Conservation (phyloP, 1,140 invertebrate genomes). For the Atta cephalotes region DNA sequence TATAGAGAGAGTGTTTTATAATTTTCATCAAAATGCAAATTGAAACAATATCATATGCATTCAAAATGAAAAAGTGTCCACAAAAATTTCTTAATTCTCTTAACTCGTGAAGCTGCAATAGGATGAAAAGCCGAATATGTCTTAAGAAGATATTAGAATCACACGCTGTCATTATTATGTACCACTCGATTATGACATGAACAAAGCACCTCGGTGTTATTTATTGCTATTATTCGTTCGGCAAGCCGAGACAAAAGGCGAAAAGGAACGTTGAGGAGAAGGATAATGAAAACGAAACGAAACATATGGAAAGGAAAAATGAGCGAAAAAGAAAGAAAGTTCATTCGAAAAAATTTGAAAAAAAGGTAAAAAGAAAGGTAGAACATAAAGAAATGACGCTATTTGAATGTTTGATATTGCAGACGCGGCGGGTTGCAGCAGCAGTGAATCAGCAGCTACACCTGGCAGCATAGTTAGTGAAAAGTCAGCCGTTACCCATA, state of each 20-base stretch:
- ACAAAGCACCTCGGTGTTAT: conserved; percentile 3
- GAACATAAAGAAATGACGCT: conserved; percentile 74
- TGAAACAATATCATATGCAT: neutral
- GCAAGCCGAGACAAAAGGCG: neutral
- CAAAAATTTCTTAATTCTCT: neutral
- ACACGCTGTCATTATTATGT: neutral
- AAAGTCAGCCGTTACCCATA: conserved; percentile 73
- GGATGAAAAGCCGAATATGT: neutral
- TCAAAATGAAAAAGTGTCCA: conserved; percentile 29
- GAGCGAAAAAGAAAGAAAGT: conserved; percentile 23
- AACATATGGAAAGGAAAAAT: conserved; percentile 25
- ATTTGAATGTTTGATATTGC: conserved; percentile 84
- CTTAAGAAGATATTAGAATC: conserved; percentile 13
- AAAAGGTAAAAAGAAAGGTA: conserved; percentile 56
- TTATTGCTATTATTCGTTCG: conserved; percentile 14
- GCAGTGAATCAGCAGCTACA: conserved; percentile 76
- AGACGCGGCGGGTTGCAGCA: conserved; percentile 79
- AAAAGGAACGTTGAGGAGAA: neutral
- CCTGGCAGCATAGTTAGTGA: conserved; percentile 66
- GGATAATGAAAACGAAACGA: neutral
- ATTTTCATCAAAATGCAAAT: neutral
- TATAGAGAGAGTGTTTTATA: neutral
- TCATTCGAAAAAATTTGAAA: conserved; percentile 37
- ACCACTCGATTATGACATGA: neutral
- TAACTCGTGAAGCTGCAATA: conserved; percentile 1